Percentiles rank a stretch among this genome's conserved stretches.
Evolutionary conservation across 2,797 vertebrate genomes (phyloP).

Genomic region (Phrynocephalus forsythii): DNA sequence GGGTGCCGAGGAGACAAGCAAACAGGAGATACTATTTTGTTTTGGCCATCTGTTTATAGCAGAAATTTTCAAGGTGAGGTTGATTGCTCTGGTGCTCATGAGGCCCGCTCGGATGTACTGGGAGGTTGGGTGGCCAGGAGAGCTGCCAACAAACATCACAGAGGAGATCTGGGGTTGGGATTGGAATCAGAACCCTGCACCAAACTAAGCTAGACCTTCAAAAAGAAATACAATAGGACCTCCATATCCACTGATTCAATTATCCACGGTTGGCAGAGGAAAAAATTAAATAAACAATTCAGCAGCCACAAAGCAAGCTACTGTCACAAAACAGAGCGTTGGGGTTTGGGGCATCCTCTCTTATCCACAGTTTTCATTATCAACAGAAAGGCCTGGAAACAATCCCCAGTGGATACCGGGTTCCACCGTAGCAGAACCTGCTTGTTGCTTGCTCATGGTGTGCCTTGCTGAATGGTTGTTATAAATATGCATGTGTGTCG

Average conservation of each 20-base stretch:
- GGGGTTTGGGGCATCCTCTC: no score
- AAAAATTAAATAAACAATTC: no score
- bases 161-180: background rate
- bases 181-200: background rate
- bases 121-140: background rate
- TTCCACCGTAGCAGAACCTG: background rate
- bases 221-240: background rate
- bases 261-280: no score
- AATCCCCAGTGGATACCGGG: no score
- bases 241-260: no score
- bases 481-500: background rate
- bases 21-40: background rate
- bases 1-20: fast-evolving
- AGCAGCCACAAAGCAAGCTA: no score
- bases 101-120: background rate
- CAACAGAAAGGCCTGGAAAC: no score
- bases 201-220: background rate
- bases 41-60: background rate
- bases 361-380: no score
- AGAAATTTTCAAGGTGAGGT: background rate
- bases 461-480: background rate
- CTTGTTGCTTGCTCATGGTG: background rate
- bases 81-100: no score
- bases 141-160: background rate
- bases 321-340: no score